Evolutionary conservation across 2,888 invertebrate species (phyloP).

Genomic region (Lydus trimaculatus): DNA sequence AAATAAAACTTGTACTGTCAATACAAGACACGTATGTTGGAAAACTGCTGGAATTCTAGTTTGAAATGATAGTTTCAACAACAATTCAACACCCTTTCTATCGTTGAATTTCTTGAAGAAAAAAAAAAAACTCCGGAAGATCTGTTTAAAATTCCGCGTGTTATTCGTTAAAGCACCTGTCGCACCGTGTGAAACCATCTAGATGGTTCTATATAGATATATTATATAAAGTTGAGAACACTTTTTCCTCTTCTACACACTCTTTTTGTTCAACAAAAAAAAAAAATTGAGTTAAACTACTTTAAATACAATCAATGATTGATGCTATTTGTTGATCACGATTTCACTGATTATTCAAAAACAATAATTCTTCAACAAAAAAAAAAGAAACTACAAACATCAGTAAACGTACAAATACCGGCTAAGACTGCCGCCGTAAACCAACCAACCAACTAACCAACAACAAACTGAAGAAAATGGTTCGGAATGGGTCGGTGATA

Average conservation of each 20-base stretch:
- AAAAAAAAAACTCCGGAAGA: background rate
- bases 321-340: constrained; percentile 19
- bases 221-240: background rate
- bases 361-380: constrained; percentile 39
- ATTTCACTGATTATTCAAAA: constrained; percentile 44
- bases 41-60: background rate
- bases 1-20: constrained; percentile 9
- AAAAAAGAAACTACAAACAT: constrained; percentile 33
- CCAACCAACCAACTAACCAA: constrained; percentile 26
- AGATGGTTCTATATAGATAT: background rate
- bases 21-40: constrained; percentile 11
- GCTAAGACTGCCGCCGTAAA: constrained; percentile 50
- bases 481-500: constrained; percentile 44
- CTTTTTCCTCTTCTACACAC: background rate
- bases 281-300: constrained; percentile 22
- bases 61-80: background rate
- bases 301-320: too few relatives aligned
- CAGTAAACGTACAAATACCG: constrained; percentile 49
- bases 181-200: constrained; percentile 17
- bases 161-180: constrained; percentile 37
- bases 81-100: background rate
- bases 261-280: constrained; percentile 4
- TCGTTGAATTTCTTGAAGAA: background rate
- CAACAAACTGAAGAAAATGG: constrained; percentile 18
- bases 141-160: constrained; percentile 23